Evolutionary conservation across 2,113 vertebrate genomes (phyloP), one percentile per base, ranked within the genome.

Genomic region (Trachemys scripta): DNA sequence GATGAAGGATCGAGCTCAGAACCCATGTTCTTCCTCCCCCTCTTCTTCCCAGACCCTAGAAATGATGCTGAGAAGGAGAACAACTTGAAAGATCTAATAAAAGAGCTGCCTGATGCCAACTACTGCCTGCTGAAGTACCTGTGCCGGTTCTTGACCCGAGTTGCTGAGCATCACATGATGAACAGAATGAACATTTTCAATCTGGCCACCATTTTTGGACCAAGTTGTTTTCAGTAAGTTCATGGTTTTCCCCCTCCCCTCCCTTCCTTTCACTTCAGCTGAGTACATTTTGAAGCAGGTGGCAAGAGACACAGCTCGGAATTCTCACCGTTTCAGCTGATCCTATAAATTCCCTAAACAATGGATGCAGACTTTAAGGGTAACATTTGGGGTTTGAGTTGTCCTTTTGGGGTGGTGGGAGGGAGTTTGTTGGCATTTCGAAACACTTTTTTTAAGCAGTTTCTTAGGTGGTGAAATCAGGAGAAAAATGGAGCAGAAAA

Each of bases 181-280:
- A 99, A 99, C 98, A 99, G 98, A 85, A 99, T 99, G 99, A 99
- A 97, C 8, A 94, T 99, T 47, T 97, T 98, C 97, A 99, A 99
- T 95, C 99, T 99, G 13, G 99, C 99, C 90, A 99, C 99, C 4
- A 98, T 99, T 14, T 99, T 99, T 96, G 99, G 99, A 94, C 99
- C 99, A 93, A 99, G 98, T 76, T 98, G 99, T 94, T 99, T 99
- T 98, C 99, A 99, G 99, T 99, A 98, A 99, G 99, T 99, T 90
- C 59, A 6, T 80, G 54, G 3, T 51, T 31, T n/a, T 29, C 84
- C 35, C 24, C 53, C 45, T 2, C 0, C 49, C 50, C 50, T 13
- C 14, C 4, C 49, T 95, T 92, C 57, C 47, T 47, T 4, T 25
- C 76, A 5, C 59, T 50, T 87, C 54, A 62, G 50, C 1, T 0